Conservation (phyloP, 2,113 vertebrate genomes). For the Ageneiosus marmoratus region DNA sequence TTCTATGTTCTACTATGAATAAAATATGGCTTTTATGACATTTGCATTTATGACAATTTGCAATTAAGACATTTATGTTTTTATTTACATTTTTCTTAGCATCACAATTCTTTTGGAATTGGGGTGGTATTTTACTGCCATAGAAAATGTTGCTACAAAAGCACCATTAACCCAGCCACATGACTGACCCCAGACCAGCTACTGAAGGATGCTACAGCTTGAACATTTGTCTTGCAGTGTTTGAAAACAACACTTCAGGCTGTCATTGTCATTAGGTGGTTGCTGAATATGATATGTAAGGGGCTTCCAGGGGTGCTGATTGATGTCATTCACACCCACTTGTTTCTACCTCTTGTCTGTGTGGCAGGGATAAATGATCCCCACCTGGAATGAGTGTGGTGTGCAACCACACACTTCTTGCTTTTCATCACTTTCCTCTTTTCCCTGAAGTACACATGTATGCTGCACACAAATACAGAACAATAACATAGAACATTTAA, state of each 20-base stretch:
- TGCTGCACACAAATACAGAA: not conserved
- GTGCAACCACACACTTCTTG: not conserved
- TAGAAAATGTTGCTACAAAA: no score
- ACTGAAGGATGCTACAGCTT: not conserved
- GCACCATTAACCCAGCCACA: not conserved
- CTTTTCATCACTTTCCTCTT: not conserved
- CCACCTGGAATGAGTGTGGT: constrained; percentile 60
- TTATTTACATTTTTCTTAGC: no score
- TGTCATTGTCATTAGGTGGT: constrained; percentile 26
- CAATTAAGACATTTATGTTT: no score
- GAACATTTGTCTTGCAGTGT: constrained; percentile 6
- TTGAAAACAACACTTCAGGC: constrained; percentile 8
- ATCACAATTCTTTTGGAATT: no score
- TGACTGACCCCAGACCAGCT: not conserved
- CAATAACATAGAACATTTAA: no score
- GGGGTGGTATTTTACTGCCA: no score
- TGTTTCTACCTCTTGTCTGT: constrained; percentile 70
- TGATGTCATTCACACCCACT: constrained; percentile 76
- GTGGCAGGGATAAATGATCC: constrained; percentile 67
- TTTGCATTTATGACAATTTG: no score
- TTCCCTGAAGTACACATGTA: constrained; percentile 20
- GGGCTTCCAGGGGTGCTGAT: constrained; percentile 58
- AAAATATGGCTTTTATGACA: no score
- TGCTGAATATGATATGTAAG: constrained; percentile 37
- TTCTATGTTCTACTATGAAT: no score